These are phyloP conservation scores for Mythimna pallens DNA, from an alignment of 2,888 invertebrate species.

Conservation along the genomic window DNA sequence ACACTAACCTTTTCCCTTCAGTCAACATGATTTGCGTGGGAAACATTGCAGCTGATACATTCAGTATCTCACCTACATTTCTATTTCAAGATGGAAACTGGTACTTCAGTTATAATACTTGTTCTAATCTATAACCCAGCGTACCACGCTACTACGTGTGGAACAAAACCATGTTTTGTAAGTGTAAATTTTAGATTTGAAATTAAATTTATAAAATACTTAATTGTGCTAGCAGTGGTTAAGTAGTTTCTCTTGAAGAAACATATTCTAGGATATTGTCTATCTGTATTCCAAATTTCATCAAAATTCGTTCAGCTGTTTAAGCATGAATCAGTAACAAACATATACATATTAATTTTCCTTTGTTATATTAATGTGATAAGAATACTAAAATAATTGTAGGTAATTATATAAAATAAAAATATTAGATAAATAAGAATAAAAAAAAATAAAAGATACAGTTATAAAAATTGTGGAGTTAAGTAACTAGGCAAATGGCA, in stretches of 20 bases:
- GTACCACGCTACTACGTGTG: not conserved
- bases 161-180: not conserved
- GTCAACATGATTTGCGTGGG: conserved; percentile 58
- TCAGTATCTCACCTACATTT: conserved; percentile 38
- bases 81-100: conserved; percentile 45
- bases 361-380: not conserved
- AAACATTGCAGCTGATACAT: conserved; percentile 48
- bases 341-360: too few species aligned
- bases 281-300: too few species aligned
- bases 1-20: conserved; percentile 40
- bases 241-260: too few species aligned
- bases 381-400: not conserved
- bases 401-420: too few species aligned
- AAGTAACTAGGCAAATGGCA: not conserved
- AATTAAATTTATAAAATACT: too few species aligned
- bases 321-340: too few species aligned
- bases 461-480: not conserved
- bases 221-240: too few species aligned
- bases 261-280: too few species aligned
- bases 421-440: too few species aligned
- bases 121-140: conserved; percentile 14
- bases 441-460: too few species aligned
- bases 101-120: conserved; percentile 10
- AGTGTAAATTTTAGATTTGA: not conserved
- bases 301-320: too few species aligned